Conservation (phyloP, 2,797 vertebrate species). For the Thunnus albacares region DNA sequence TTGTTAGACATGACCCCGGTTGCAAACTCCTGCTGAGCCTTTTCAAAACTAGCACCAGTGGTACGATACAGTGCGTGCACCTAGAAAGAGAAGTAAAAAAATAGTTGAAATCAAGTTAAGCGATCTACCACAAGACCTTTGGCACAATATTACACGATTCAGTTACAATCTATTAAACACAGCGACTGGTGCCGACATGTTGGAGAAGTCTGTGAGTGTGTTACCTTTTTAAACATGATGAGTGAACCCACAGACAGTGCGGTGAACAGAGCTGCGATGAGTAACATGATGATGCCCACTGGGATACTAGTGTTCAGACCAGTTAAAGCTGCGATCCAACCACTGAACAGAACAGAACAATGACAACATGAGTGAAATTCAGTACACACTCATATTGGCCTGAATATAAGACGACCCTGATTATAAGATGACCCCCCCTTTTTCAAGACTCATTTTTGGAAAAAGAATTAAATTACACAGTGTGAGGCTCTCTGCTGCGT, state of each 20-base stretch:
- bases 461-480: too few relatives aligned
- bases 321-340: conserved; percentile 98
- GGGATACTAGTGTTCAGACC: conserved; percentile 95
- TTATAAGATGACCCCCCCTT: too few relatives aligned
- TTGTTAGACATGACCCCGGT: conserved; percentile 99
- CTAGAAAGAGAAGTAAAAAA: conserved; percentile 73
- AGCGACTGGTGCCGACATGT: neutral
- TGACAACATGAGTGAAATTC: neutral
- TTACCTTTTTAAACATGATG: conserved; percentile 99
- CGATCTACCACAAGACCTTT: neutral
- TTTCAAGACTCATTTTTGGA: too few relatives aligned
- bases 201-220: neutral
- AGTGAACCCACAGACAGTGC: conserved; percentile 96
- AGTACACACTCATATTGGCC: neutral
- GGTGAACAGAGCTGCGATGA: conserved; percentile 97
- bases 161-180: neutral
- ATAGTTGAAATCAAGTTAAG: neutral
- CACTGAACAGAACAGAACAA: conserved; percentile 82
- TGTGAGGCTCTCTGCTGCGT: too few relatives aligned
- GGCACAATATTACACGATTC: neutral
- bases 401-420: too few relatives aligned
- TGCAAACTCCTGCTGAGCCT: conserved; percentile 98
- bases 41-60: conserved; percentile 98
- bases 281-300: conserved; percentile 98
- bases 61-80: conserved; percentile 97